These are phyloP conservation scores for Gibbula magus DNA, from an alignment of 2,888 invertebrate species.

Conservation along the genomic window DNA sequence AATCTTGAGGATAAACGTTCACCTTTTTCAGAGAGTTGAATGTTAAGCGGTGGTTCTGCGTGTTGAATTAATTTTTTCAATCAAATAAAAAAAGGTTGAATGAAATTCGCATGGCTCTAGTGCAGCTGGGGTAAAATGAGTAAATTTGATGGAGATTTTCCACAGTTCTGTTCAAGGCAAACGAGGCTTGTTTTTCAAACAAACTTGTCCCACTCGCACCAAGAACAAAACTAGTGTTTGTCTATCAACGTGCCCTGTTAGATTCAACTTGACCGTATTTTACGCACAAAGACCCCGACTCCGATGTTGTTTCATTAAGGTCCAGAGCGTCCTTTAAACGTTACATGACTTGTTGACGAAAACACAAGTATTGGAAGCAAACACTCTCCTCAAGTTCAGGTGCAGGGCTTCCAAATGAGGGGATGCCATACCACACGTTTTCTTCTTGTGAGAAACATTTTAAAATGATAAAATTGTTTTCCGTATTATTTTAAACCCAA, in stretches of 20 bases:
- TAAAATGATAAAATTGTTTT: not conserved
- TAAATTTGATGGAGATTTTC: not conserved
- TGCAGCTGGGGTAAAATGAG: not conserved
- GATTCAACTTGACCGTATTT: not conserved
- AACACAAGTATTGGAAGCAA: not conserved
- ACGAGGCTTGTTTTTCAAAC: not conserved
- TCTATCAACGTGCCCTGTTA: not conserved
- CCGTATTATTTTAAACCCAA: not conserved
- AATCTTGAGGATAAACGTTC: no score
- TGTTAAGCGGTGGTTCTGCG: no score
- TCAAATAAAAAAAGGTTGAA: no score
- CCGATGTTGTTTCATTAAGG: not conserved
- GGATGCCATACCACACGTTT: not conserved
- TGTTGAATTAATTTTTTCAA: no score
- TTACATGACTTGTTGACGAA: slow-evolving; percentile 1
- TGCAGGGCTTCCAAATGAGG: not conserved
- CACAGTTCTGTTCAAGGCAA: not conserved
- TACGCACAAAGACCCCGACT: not conserved
- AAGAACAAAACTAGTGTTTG: not conserved
- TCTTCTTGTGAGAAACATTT: not conserved
- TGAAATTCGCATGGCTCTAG: no score
- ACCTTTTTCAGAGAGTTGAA: no score
- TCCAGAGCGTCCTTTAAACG: not conserved
- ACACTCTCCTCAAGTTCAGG: not conserved
- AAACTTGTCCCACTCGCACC: not conserved